Evolutionary conservation across 2,797 vertebrate species (phyloP), one percentile per base, ranked within the genome.

Genomic region (Microhierax caerulescens): DNA sequence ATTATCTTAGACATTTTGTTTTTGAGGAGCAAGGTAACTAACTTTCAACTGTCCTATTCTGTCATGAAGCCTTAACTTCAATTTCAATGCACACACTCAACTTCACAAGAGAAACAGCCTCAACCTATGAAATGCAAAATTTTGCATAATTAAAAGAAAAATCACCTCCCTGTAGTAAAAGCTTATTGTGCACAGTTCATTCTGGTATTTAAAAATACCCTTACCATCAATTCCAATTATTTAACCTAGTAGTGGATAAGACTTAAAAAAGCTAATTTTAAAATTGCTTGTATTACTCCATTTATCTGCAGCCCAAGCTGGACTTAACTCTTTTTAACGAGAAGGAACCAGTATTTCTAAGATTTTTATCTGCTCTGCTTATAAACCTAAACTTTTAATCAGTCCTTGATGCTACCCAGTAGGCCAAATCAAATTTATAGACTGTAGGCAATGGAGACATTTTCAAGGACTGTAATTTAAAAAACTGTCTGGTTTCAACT

Each of bases 371-470:
- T 61, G 39, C 43, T 85, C 20, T 90, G 43, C 20, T 96, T 23
- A 59, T 74, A 95, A 89, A 21, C 9, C 25, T 61, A 83, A 28
- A 20, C 37, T 82, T 94, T 85, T 74, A 70, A 92, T 95, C 78
- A 89, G 45, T 75, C 68, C 81, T 60, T 78, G 64, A 74, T 90
- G 90, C 5, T 84, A 86, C 41, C 50, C 60, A 93, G 21, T 61
- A 95, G n/a, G 51, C 76, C 95, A 95, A 97, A 87, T 85, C 51
- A 91, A 93, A 96, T 85, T 77, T 82, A 91, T 74, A 80, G 85
- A 90, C 88, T 94, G 72, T 53, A 93, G 48, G n/a, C 70, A 96
- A 90, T 63, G 45, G 54, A 85, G 89, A 85, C 23, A 74, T 93
- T 75, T 94, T 80, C 78, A 92, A 90, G 70, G 67, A 91, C 51